These are phyloP conservation scores for Triplophysa tibetana DNA, from an alignment of 2,113 vertebrate species.

Conservation along the genomic window DNA sequence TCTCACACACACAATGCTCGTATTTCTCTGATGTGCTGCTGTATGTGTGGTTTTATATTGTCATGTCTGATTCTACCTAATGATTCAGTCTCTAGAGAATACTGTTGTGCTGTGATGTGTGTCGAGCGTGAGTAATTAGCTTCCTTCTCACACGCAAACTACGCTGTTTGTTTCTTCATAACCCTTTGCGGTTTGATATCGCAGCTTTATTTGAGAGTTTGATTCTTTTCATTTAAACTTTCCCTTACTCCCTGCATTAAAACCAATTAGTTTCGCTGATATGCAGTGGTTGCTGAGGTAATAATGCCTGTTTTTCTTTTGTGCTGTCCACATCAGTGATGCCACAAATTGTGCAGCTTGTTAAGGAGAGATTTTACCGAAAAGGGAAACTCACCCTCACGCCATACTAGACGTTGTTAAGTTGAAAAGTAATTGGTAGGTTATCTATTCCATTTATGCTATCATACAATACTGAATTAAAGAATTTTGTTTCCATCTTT, in stretches of 20 bases:
- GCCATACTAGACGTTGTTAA: not conserved
- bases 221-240: conserved; percentile 13
- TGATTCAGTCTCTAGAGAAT: conserved; percentile 33
- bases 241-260: not conserved
- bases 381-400: not conserved
- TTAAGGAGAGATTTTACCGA: not conserved
- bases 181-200: conserved; percentile 5
- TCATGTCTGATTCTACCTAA: conserved; percentile 39
- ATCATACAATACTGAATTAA: too few species aligned
- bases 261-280: conserved; percentile 19
- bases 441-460: too few species aligned
- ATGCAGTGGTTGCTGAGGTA: not conserved
- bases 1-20: conserved; percentile 1
- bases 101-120: conserved; percentile 9
- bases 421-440: too few species aligned
- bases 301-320: not conserved
- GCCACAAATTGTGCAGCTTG: not conserved
- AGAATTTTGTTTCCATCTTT: too few species aligned
- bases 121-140: conserved; percentile 32
- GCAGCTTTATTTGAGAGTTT: conserved; percentile 13
- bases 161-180: conserved; percentile 14
- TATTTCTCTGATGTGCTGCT: conserved; percentile 38
- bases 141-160: conserved; percentile 16
- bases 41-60: conserved; percentile 12
- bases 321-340: not conserved